These are phyloP conservation scores for Ibidorhyncha struthersii DNA, from an alignment of 2,113 vertebrate species.

Conservation along the genomic window DNA sequence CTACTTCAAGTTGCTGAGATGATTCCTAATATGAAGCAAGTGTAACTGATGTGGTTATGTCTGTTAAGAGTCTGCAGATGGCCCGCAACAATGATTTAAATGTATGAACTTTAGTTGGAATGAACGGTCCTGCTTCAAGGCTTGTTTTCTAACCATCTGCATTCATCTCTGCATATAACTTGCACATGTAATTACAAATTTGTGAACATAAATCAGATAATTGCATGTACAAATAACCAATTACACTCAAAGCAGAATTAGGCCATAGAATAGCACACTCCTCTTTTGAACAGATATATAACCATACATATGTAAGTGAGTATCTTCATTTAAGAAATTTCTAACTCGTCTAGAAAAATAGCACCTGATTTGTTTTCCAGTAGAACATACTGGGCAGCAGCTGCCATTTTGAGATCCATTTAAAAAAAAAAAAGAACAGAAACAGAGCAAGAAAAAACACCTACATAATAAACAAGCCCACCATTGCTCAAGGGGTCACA, in stretches of 20 bases:
- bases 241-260: slow-evolving; percentile 26
- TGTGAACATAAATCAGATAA: slow-evolving; percentile 62
- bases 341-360: not conserved
- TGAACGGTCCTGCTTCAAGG: slow-evolving; percentile 54
- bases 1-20: not conserved
- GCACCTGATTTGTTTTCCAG: not conserved
- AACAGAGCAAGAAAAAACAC: not conserved
- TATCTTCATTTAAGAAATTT: not conserved
- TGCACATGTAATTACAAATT: slow-evolving; percentile 48
- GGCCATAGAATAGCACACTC: not conserved
- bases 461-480: not conserved
- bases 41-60: slow-evolving; percentile 30
- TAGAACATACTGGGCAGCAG: not conserved
- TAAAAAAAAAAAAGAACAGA: not conserved
- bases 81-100: slow-evolving; percentile 62
- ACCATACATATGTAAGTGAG: not conserved
- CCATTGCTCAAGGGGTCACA: not conserved
- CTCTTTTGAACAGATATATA: not conserved
- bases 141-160: slow-evolving; percentile 57
- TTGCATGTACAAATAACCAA: slow-evolving; percentile 56
- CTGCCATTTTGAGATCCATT: not conserved
- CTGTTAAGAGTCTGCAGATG: slow-evolving; percentile 43
- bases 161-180: slow-evolving; percentile 41
- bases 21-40: slow-evolving; percentile 10
- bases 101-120: slow-evolving; percentile 55